Evolutionary conservation across 2,113 vertebrate species (phyloP).

Genomic region (Peromyscus polionotus): DNA sequence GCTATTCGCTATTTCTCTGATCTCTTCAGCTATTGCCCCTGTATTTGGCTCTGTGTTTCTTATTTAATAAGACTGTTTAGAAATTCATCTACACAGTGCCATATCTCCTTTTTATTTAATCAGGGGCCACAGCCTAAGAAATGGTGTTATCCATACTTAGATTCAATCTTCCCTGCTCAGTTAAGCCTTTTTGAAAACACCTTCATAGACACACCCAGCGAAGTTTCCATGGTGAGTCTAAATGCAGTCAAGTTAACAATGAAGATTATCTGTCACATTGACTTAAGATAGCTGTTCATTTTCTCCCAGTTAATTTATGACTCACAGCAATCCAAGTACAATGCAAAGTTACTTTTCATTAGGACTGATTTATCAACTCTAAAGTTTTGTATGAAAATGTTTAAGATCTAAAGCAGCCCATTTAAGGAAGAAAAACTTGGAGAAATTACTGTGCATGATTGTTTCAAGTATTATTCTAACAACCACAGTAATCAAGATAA

Average conservation of each 20-base stretch:
- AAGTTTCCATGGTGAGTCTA: not conserved
- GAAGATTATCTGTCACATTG: not conserved
- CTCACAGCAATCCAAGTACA: not conserved
- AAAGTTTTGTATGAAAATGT: not conserved
- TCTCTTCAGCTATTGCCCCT: too few species aligned
- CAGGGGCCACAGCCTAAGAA: not conserved
- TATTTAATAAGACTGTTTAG: too few species aligned
- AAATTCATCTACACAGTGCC: too few species aligned
- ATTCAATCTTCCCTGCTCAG: not conserved
- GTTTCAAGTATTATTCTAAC: not conserved
- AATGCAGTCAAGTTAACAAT: not conserved
- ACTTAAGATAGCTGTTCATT: not conserved
- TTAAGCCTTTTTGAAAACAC: not conserved
- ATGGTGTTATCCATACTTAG: too few species aligned
- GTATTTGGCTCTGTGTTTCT: too few species aligned
- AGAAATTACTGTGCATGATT: not conserved
- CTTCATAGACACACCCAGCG: not conserved
- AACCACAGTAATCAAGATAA: not conserved
- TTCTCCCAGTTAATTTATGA: constrained; percentile 6
- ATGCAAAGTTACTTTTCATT: not conserved
- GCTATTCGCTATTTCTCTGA: too few species aligned
- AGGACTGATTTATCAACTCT: not conserved
- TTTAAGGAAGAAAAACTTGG: not conserved
- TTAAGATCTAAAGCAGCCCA: not conserved
- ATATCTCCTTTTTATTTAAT: not conserved